These are phyloP conservation scores for Camponotus vicinus DNA, from an alignment of 1,140 invertebrate species.

Conservation along the genomic window DNA sequence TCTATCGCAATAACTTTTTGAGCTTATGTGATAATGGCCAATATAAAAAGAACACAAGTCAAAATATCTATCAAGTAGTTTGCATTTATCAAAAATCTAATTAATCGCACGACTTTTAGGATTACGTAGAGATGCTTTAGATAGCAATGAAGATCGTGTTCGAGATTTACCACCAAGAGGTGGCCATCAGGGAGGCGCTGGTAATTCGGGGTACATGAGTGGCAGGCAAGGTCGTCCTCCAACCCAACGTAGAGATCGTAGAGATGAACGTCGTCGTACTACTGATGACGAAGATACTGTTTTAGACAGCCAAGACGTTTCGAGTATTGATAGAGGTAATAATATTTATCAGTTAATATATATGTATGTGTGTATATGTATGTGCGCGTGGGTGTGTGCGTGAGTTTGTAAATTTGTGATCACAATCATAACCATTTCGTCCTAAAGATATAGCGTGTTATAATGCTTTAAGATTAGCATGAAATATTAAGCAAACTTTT, in stretches of 20 bases:
- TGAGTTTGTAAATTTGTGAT: background rate
- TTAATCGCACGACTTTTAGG: slow-evolving; percentile 79
- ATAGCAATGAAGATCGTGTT: slow-evolving; percentile 87
- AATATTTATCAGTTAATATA: slow-evolving; percentile 32
- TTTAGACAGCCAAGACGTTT: slow-evolving; percentile 91
- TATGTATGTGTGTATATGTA: background rate
- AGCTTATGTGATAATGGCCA: slow-evolving; percentile 36
- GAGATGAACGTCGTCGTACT: slow-evolving; percentile 89
- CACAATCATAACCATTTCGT: slow-evolving; percentile 66
- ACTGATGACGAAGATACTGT: slow-evolving; percentile 93
- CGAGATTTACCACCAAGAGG: slow-evolving; percentile 86
- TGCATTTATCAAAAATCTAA: slow-evolving; percentile 39
- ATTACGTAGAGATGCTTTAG: slow-evolving; percentile 87
- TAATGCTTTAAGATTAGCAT: slow-evolving; percentile 74
- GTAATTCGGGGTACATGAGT: slow-evolving; percentile 81
- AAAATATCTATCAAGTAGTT: slow-evolving; percentile 31
- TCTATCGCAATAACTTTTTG: slow-evolving; percentile 34
- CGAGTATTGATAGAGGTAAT: slow-evolving; percentile 91
- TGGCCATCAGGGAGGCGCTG: slow-evolving; percentile 80
- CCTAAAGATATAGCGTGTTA: slow-evolving; percentile 67
- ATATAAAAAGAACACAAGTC: slow-evolving; percentile 54
- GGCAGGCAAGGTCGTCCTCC: slow-evolving; percentile 83
- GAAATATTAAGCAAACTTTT: slow-evolving; percentile 82
- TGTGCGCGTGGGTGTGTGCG: background rate
- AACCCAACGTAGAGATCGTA: slow-evolving; percentile 87